Conservation (phyloP, 2,888 invertebrate species). For the Drosophila recens region DNA sequence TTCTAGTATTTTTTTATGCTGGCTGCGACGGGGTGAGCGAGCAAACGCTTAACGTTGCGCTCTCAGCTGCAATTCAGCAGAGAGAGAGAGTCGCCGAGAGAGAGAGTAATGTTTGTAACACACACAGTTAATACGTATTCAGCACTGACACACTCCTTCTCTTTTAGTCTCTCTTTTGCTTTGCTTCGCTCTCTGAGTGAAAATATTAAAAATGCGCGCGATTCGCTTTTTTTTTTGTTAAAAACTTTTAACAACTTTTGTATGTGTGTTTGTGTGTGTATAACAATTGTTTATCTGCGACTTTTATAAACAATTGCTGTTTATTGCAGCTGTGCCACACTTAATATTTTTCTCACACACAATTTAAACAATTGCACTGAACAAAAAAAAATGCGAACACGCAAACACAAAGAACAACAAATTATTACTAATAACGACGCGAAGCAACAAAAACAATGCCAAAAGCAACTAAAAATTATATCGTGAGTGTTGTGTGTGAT, state of each 20-base stretch:
- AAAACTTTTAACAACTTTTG: constrained; percentile 49
- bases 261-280: constrained; percentile 14
- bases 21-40: constrained; percentile 14
- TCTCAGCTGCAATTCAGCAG: constrained; percentile 49
- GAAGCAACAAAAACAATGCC: constrained; percentile 63
- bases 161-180: constrained; percentile 15
- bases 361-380: constrained; percentile 30
- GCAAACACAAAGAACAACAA: constrained; percentile 36
- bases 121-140: constrained; percentile 51
- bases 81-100: constrained; percentile 8
- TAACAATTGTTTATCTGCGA: constrained; percentile 37
- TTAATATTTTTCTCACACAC: constrained; percentile 18
- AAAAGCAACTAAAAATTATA: constrained; percentile 60
- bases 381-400: constrained; percentile 23
- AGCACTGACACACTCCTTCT: constrained; percentile 36
- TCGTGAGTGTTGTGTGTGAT: constrained; percentile 39
- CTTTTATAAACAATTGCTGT: constrained; percentile 27
- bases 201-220: constrained; percentile 78
- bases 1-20: constrained; percentile 47
- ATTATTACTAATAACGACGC: constrained; percentile 21
- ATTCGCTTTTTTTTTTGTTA: constrained; percentile 57
- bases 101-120: constrained; percentile 18
- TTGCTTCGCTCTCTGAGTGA: constrained; percentile 49
- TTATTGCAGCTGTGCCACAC: constrained; percentile 31
- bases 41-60: constrained; percentile 22